Evolutionary conservation across 2,113 vertebrate species (phyloP), one percentile per base, ranked within the genome.

Genomic region (Ammodytes marinus): DNA sequence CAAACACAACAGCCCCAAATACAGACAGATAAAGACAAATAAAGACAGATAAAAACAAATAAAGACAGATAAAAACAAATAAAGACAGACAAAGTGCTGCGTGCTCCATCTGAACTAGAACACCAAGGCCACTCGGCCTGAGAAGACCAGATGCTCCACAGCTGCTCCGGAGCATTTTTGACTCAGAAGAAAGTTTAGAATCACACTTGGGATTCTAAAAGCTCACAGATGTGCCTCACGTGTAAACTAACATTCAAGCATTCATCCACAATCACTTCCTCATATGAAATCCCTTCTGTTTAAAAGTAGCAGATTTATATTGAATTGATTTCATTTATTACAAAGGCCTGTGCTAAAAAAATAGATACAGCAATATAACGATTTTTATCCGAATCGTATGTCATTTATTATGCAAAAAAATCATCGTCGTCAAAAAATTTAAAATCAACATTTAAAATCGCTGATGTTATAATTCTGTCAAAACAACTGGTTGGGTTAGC

Each of bases 1-100:
- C 80, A 80, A 77, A 80, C 58, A 74, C 58, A 88, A 57, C 71
- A 82, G 52, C 58, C 69, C 78, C 89, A 90, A 83, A n/a, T n/a
- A n/a, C n/a, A n/a, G 27, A 27, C 27, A 27, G 2, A 27, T 27
- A 2, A 27, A 27, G 2, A 27, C n/a, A 27, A 27, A 27, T 27
- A 27, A 27, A 27, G 27, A 27, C 2, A 27, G 2, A 27, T 27
- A 27, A 27, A 27, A 2, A 27, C 2, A 27, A 2, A 27, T 27
- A 27, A 27, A 27, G 2, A 27, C 27, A 27, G 27, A 27, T 27
- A 27, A 27, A 27, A 27, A 27, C 27, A 27, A 27, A 85, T 85
- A 74, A 76, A 88, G 82, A 84, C 81, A 84, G 61, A 69, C n/a
- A 82, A 57, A 80, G 14, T 27, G 53, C 17, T 45, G 70, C 68